Base-by-base conservation (phyloP, 2,113 vertebrate species). In the Pimephales promelas region DNA sequence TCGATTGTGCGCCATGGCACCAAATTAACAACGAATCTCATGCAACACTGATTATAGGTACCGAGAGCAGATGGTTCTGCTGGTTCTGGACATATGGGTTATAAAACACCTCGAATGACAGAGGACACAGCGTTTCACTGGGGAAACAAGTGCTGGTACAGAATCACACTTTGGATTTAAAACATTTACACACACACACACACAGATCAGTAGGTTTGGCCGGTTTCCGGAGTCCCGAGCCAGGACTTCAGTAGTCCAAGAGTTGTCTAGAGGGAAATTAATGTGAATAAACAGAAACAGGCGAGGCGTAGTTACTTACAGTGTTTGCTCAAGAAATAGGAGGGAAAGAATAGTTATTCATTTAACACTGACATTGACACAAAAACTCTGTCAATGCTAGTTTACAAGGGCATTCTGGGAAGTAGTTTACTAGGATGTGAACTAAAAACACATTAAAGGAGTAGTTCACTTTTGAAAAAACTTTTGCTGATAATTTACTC, bases 261-360 rank as follows among this genome's bases (percentile, higher is more conserved):
- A 26, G 14, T 56, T 5, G 24, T 16, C 73, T 28, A 31, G 49
- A 76, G 73, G 52, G 73, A 36, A 76, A 34, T 76, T 22, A 31
- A 14, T 56, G 52, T 56, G 52, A 57, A 76, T 76, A 31, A 56
- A 34, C 18, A 56, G 31, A 68, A 68, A 36, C 36, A 68, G 64
- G 64, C 26, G 16, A 36, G 13, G 36, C 6, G 20, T 36, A 34
- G 57, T 61, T 61, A 61, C n/a, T 24, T 68, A 31, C 64, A 68
- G 28, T 68, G 31, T 5, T 14, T 16, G 28, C 7, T 68, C 14
- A 68, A 68, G 14, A 1, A 36, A 68, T 68, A 36, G 18, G 7
- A 36, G 64, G 11, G 7, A 20, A 3, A 2, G 20, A 10, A 20
- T 68, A 20, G 16, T 16, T 8, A 3, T 8, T 16, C 5, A 31